These are phyloP conservation scores for Sogatella furcifera DNA, from an alignment of 1,140 invertebrate genomes.

Conservation along the genomic window DNA sequence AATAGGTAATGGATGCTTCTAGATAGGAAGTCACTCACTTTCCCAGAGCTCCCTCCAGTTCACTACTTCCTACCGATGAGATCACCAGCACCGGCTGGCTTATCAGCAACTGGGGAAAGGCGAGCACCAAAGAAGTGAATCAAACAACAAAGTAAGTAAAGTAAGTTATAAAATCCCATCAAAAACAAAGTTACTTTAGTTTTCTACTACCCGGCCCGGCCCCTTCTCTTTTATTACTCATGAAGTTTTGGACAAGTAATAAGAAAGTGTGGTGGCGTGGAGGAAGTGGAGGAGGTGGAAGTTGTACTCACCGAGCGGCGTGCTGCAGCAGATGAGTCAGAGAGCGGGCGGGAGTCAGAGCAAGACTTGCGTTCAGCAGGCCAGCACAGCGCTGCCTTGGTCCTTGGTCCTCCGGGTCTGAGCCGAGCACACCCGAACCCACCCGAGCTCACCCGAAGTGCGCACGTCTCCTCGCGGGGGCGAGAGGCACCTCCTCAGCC, in stretches of 20 bases:
- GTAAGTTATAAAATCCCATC: conserved; percentile 14
- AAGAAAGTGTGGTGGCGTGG: neutral
- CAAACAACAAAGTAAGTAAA: conserved; percentile 14
- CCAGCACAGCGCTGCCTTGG: neutral
- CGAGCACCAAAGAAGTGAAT: neutral
- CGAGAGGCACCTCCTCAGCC: conserved; percentile 5
- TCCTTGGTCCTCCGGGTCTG: conserved; percentile 1
- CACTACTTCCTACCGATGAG: no score
- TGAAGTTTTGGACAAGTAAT: conserved; percentile 2
- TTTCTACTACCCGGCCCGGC: conserved; percentile 3
- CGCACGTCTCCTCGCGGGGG: conserved; percentile 21
- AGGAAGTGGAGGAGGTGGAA: neutral
- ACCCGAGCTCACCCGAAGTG: conserved; percentile 15
- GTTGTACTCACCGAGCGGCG: neutral
- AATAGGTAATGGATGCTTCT: no score
- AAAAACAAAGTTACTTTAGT: conserved; percentile 14
- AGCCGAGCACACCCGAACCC: conserved; percentile 9
- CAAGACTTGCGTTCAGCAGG: neutral
- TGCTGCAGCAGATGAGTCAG: neutral
- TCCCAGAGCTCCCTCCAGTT: no score
- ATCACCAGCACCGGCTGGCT: no score
- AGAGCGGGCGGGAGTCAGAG: neutral
- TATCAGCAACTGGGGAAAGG: no score
- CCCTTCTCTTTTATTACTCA: conserved; percentile 4
- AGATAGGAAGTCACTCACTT: no score